Percentiles rank a stretch among this genome's conserved stretches.
Evolutionary conservation across 2,113 vertebrate genomes (phyloP).

Genomic region (Brachyistius frenatus): DNA sequence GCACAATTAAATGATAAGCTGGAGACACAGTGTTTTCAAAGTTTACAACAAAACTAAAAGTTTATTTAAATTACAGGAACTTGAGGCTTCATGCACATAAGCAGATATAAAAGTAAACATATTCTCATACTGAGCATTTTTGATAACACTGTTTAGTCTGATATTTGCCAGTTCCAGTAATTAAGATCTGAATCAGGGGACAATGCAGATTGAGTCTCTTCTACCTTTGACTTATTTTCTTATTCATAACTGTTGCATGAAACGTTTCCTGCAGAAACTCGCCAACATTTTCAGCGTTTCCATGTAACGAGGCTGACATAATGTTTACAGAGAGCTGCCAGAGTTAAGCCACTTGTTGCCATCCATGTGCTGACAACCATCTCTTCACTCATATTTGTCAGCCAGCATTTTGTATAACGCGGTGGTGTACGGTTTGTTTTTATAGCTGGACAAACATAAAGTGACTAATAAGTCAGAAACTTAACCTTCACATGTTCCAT

Average conservation of each 20-base stretch:
- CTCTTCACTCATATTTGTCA: background rate
- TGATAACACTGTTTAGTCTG: background rate
- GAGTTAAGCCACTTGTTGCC: conserved; percentile 16
- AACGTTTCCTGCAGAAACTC: conserved; percentile 16
- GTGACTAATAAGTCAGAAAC: background rate
- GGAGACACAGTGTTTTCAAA: background rate
- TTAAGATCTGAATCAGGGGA: background rate
- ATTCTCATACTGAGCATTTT: background rate
- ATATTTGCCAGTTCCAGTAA: background rate
- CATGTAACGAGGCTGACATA: conserved; percentile 15
- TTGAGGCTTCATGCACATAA: too few relatives aligned
- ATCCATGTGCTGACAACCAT: conserved; percentile 3
- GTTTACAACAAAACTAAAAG: background rate
- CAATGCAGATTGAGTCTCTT: background rate
- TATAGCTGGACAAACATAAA: conserved; percentile 23
- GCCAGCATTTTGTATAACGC: conserved; percentile 18
- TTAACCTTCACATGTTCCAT: background rate
- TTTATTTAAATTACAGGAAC: too few relatives aligned
- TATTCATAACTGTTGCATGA: background rate
- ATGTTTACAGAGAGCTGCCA: conserved; percentile 35
- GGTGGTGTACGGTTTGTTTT: conserved; percentile 18
- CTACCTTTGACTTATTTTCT: too few relatives aligned
- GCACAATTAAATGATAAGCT: background rate
- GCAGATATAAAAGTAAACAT: too few relatives aligned
- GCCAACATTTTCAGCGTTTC: background rate